Base-by-base conservation (phyloP, 2,113 vertebrate species). In the Coregonus clupeaformis region DNA sequence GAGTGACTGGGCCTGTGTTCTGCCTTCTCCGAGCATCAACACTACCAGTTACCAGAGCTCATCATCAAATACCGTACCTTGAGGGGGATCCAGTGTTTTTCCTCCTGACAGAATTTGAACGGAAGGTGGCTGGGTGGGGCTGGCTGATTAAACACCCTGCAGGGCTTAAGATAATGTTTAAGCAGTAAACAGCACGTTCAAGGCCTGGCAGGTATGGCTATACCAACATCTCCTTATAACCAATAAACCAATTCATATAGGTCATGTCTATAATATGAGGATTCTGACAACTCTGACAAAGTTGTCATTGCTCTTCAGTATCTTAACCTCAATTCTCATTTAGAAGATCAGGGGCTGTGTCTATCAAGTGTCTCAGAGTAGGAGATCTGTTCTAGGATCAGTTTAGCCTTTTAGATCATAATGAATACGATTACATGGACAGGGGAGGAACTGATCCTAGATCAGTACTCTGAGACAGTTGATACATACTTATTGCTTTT, bases 11-110 rank as follows among this genome's bases (percentile, higher is more conserved):
- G 25, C 14, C 62, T 52, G 24, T 65, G 62, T 65, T 45, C 68
- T 63, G 69, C 70, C 20, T 52, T n/a, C 45, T 1, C 32, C 32
- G 71, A 42, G 14, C 13, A 70, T 45, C 77, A 84, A 75, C 78
- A 20, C 0, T 18, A 20, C 83, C 78, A n/a, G 60, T n/a, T 55
- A 6, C 85, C 75, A n/a, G 22, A 3, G 60, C 60, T 62, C 7
- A 22, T 18, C 25, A 30, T 75, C 78, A 75, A 78, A 86, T 70
- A 80, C n/a, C n/a, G n/a, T n/a, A n/a, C 72, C 72, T 59, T 16
- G 77, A n/a, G 47, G 71, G 80, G 42, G 52, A 57, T 62, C 60
- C 60, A 62, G 60, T 62, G 60, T 62, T 87, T 80, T 73, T 62
- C 70, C 80, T 80, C 69, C 57, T 4, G 12, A n/a, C n/a, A n/a